Base-by-base conservation (phyloP, 1,140 invertebrate species). In the Lepidurus apus region DNA sequence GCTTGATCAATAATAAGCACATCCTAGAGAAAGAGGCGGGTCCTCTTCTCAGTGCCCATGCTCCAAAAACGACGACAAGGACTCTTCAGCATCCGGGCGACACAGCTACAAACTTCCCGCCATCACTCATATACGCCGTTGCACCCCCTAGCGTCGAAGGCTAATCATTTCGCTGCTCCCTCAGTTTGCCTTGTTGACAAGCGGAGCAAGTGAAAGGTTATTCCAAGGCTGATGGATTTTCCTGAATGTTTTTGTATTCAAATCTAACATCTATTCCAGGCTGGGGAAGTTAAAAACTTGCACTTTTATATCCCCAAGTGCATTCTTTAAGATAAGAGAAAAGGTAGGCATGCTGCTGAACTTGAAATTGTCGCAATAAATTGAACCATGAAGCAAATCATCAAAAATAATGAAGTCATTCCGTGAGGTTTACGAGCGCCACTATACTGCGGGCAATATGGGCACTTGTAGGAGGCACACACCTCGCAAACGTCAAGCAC, bases 381-480 rank as follows among this genome's bases (percentile, higher is more conserved):
- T n/a, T 6, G 13, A 7, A 65, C 0, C 7, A 21, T 21, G 13
- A 65, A 65, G 6, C 53, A 65, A 21, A 17, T n/a, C 8, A 17
- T n/a, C 7, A 21, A 13, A 21, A 65, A 65, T 17, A 65, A 65
- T n/a, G 53, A 7, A 65, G 13, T 17, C 17, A 7, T 65, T 9
- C 53, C 7, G 53, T 65, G n/a, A 17, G 21, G 1, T 65, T 65
- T 4, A 9, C 17, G n/a, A 17, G 17, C 80, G 7, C 75, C 77
- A 26, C 83, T 88, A 82, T 86, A 87, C 74, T 83, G 83, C 0
- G 89, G 88, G 82, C 89, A 90, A 80, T 90, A 90, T 0, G 89
- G 89, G 83, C 89, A 90, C 82, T 90, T 89, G 81, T 88, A 91
- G 1, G 88, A 89, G 0, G 89, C 90, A 82, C 89, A 91, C 43